These are phyloP conservation scores for Hesperia comma DNA, from an alignment of 2,888 invertebrate genomes.

Conservation along the genomic window DNA sequence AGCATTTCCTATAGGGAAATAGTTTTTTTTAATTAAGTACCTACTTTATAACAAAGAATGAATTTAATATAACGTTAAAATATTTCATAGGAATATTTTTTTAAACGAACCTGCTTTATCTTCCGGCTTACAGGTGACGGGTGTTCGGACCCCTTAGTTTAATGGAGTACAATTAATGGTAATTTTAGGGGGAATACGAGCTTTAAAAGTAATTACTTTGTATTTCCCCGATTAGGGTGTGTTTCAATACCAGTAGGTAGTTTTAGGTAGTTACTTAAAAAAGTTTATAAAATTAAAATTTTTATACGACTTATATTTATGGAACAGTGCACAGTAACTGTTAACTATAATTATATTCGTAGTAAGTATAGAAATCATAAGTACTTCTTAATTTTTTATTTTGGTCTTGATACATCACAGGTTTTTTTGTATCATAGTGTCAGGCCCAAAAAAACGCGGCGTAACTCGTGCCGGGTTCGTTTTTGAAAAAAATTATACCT, in stretches of 20 bases:
- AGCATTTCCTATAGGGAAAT: slow-evolving; percentile 15
- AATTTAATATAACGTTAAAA: slow-evolving; percentile 14
- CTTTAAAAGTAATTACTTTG: slow-evolving; percentile 16
- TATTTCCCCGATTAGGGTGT: slow-evolving; percentile 5
- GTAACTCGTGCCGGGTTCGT: slow-evolving; percentile 20
- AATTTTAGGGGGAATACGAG: slow-evolving; percentile 23
- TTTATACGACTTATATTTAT: too few species aligned
- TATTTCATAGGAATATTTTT: slow-evolving; percentile 25
- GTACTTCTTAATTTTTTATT: slow-evolving; percentile 1
- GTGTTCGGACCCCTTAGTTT: slow-evolving; percentile 4
- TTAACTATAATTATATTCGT: too few species aligned
- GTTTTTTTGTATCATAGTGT: slow-evolving; percentile 14
- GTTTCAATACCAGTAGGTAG: not conserved
- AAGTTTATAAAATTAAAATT: too few species aligned
- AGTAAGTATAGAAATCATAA: not conserved
- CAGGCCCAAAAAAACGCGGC: slow-evolving; percentile 12
- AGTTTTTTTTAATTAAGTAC: slow-evolving; percentile 25
- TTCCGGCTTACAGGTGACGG: slow-evolving; percentile 33
- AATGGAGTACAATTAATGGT: slow-evolving; percentile 20
- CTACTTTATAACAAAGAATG: slow-evolving; percentile 17
- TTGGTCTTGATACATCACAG: slow-evolving; percentile 1
- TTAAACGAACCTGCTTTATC: slow-evolving; percentile 20
- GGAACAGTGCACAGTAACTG: too few species aligned
- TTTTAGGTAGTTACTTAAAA: not conserved
- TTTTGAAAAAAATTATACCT: slow-evolving; percentile 60